These are phyloP conservation scores for Xestia ashworthii DNA, from an alignment of 2,888 invertebrate genomes.

Conservation along the genomic window DNA sequence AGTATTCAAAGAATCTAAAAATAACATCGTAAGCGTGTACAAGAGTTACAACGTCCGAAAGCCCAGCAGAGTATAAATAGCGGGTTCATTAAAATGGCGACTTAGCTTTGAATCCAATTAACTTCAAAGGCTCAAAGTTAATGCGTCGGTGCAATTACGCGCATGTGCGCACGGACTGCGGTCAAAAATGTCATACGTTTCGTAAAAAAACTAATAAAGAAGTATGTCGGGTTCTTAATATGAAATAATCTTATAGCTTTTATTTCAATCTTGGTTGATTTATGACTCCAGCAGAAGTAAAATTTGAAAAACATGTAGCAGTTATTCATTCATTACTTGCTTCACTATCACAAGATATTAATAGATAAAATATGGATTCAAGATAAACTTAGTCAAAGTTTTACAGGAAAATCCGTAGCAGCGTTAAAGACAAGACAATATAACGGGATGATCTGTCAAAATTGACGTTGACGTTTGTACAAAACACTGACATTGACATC, in stretches of 20 bases:
- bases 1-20: slow-evolving; percentile 23
- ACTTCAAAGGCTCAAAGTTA: slow-evolving; percentile 79
- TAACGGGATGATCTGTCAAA: background rate
- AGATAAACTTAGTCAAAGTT: background rate
- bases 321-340: background rate
- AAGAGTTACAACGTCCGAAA: slow-evolving; percentile 26
- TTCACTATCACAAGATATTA: background rate
- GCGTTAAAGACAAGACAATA: background rate
- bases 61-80: slow-evolving; percentile 53
- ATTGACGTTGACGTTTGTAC: background rate
- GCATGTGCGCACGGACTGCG: slow-evolving; percentile 51
- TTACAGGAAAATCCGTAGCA: background rate
- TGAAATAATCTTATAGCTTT: background rate
- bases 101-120: slow-evolving; percentile 75
- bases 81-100: slow-evolving; percentile 63
- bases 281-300: background rate
- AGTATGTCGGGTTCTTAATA: background rate
- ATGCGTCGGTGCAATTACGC: slow-evolving; percentile 79
- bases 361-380: background rate
- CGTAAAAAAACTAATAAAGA: slow-evolving; percentile 10
- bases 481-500: background rate
- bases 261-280: background rate
- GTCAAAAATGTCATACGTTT: slow-evolving; percentile 45
- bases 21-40: slow-evolving; percentile 21
- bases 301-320: no score